Conservation (phyloP, 2,797 vertebrate species). For the Epinephelus malabaricus region DNA sequence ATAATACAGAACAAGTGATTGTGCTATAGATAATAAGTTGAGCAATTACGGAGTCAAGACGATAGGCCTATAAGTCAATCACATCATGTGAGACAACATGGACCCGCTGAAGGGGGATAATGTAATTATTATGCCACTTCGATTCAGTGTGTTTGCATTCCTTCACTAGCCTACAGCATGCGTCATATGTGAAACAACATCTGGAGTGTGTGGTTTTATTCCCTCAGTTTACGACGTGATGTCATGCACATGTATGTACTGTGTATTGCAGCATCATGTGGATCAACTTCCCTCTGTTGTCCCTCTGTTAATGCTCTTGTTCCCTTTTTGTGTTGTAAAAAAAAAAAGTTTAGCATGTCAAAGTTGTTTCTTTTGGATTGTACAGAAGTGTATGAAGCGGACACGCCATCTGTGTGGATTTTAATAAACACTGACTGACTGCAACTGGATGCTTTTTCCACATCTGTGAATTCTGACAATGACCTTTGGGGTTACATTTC, state of each 20-base stretch:
- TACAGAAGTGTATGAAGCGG: constrained; percentile 9
- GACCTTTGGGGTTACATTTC: constrained; percentile 31
- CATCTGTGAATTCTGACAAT: constrained; percentile 15
- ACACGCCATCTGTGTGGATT: constrained; percentile 27
- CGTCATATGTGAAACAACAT: constrained; percentile 4
- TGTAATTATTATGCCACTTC: constrained; percentile 48
- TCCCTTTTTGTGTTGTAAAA: not conserved
- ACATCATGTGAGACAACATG: constrained; percentile 30
- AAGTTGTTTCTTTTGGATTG: not conserved
- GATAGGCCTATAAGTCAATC: constrained; percentile 53
- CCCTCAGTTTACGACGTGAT: not conserved
- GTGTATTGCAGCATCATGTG: constrained; percentile 20
- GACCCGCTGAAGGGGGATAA: constrained; percentile 54
- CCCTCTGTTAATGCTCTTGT: constrained; percentile 5
- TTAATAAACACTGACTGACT: constrained; percentile 30
- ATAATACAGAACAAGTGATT: constrained; percentile 54
- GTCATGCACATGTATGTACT: constrained; percentile 1
- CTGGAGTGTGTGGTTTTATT: not conserved
- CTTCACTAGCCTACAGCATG: constrained; percentile 37
- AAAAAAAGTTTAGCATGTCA: too few relatives aligned
- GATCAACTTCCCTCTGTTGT: not conserved
- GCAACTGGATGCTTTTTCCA: constrained; percentile 50
- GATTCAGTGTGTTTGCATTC: constrained; percentile 37
- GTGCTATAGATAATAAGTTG: constrained; percentile 45
- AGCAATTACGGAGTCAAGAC: constrained; percentile 51